A percentile compares a stretch with the other conserved stretches of the same genome.
These are phyloP conservation scores for Peromyscus eremicus DNA, from an alignment of 2,797 vertebrate species.

Conservation along the genomic window DNA sequence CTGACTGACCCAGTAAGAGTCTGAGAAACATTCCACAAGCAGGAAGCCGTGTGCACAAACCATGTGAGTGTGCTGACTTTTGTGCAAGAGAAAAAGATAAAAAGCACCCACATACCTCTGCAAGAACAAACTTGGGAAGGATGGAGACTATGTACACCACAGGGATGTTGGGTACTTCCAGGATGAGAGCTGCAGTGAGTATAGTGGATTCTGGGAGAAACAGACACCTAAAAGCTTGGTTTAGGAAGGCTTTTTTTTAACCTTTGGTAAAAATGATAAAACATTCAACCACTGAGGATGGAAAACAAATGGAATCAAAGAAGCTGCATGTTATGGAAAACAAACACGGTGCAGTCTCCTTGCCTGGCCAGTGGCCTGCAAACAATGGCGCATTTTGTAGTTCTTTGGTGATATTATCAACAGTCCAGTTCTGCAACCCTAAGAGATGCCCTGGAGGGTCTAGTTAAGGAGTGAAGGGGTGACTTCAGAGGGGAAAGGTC, in stretches of 20 bases:
- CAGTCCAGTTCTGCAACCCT: not conserved
- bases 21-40: not conserved
- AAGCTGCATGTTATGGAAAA: not conserved
- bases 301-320: slow-evolving; percentile 21
- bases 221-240: not conserved
- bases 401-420: not conserved
- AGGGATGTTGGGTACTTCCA: not conserved
- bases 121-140: not conserved
- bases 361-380: too few relatives aligned
- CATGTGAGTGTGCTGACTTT: not conserved
- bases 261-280: slow-evolving; percentile 28
- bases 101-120: not conserved
- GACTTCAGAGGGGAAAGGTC: not conserved
- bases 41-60: not conserved
- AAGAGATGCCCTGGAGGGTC: not conserved
- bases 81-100: not conserved
- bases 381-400: not conserved
- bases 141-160: not conserved
- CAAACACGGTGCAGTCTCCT: not conserved
- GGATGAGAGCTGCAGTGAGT: fast-evolving
- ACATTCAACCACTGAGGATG: not conserved
- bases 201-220: not conserved
- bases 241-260: not conserved
- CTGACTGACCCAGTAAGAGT: not conserved
- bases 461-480: not conserved